A percentile compares a stretch with the other conserved stretches of the same genome.
phyloP scores from a whole-genome alignment of 2,797 vertebrate species.

The Sebastes taczanowskii region DNA sequence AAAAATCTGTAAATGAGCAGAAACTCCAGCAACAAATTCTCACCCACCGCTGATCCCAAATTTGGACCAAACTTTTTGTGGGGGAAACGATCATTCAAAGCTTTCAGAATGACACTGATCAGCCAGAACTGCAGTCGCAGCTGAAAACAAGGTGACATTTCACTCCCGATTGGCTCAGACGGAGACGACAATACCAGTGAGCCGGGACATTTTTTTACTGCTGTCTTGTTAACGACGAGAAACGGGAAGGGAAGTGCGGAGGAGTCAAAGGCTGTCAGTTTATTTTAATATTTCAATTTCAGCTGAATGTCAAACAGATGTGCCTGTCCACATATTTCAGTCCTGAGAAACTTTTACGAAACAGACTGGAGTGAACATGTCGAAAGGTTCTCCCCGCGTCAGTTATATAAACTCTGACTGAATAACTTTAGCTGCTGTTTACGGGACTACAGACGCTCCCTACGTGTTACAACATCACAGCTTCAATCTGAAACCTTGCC shows the following conservation, averaged over 20 bases:
- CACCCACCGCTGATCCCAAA: not conserved
- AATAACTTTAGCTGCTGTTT: not conserved
- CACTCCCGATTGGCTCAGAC: conserved; percentile 5
- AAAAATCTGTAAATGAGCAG: not conserved
- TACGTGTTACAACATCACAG: no score
- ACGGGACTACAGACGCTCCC: no score
- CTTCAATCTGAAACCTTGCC: no score
- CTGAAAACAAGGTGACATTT: conserved; percentile 7
- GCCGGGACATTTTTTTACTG: not conserved
- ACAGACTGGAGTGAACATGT: not conserved
- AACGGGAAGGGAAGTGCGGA: not conserved
- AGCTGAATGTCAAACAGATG: not conserved
- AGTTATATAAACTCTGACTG: not conserved
- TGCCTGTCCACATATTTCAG: not conserved
- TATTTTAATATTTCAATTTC: not conserved
- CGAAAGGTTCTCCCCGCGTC: not conserved
- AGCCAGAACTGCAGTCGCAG: not conserved
- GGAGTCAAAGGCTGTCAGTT: not conserved
- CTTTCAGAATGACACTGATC: not conserved
- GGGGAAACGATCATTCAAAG: not conserved
- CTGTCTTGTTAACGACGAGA: conserved; percentile 7
- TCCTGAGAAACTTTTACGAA: not conserved
- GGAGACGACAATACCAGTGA: not conserved
- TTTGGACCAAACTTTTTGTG: not conserved
- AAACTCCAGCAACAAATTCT: not conserved